Conservation (phyloP, 1,140 invertebrate genomes). For the Hyles euphorbiae region DNA sequence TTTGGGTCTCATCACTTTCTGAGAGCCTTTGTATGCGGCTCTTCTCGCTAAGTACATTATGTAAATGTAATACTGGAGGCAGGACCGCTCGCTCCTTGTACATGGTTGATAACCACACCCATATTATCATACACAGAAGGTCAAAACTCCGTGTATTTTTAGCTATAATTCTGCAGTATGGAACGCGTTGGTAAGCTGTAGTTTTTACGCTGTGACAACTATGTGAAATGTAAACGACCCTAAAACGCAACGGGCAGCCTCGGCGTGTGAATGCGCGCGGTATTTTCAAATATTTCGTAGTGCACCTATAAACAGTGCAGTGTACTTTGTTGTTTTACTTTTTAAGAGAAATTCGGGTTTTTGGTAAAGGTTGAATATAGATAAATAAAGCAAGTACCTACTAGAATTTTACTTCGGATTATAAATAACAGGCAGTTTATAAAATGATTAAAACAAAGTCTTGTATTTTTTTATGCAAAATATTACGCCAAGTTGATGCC, state of each 20-base stretch:
- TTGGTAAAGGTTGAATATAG: too few species aligned
- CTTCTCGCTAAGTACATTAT: constrained; percentile 56
- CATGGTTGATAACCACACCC: constrained; percentile 45
- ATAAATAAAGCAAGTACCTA: too few species aligned
- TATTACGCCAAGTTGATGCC: too few species aligned
- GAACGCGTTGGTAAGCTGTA: constrained; percentile 11
- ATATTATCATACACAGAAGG: constrained; percentile 41
- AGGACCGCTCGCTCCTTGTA: constrained; percentile 39
- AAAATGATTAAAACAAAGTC: too few species aligned
- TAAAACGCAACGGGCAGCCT: constrained; percentile 16
- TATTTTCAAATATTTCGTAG: constrained; percentile 14
- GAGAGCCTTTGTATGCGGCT: constrained; percentile 56
- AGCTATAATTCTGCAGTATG: too few species aligned
- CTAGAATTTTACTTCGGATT: too few species aligned
- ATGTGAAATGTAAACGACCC: constrained; percentile 13
- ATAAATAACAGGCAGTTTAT: too few species aligned
- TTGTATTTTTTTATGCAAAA: too few species aligned
- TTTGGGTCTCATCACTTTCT: constrained; percentile 41
- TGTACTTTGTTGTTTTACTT: neutral
- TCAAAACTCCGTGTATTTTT: neutral
- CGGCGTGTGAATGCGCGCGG: constrained; percentile 14
- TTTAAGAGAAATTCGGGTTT: neutral
- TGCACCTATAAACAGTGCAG: neutral
- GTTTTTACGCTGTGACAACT: constrained; percentile 7
- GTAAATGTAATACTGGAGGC: constrained; percentile 61